Evolutionary conservation across 1,140 invertebrate genomes (phyloP), one percentile per base, ranked within the genome.

Genomic region (Zelostemma sp.): DNA sequence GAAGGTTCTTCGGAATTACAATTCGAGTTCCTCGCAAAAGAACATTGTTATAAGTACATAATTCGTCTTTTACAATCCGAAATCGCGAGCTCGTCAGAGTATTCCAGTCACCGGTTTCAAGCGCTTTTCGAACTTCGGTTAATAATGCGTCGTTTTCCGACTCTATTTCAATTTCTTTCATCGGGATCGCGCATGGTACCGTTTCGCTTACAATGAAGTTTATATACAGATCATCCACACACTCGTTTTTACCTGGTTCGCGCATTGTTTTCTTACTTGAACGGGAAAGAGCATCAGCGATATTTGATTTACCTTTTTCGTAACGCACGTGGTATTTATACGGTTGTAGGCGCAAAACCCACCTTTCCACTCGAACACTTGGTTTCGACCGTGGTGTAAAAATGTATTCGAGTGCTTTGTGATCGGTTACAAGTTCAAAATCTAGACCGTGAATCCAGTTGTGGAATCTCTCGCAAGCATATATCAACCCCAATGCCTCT

Each of bases 201-300:
- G 43, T 21, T 14, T 14, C 14, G 11, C 25, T 28, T n/a, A 6
- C 12, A 4, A 65, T 14, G 28, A 5, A 38, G 11, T 66, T 45
- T 1, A 67, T 41, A 18, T 47, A 61, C 0, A 9, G n/a, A 0
- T n/a, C 11, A 40, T 55, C 47, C n/a, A n/a, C n/a, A n/a, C n/a
- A n/a, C n/a, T n/a, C 17, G 49, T 40, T 6, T 28, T 1, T 17
- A 25, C 18, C 9, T 35, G 3, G 5, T 16, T 16, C 9, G 16
- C 49, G 5, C 1, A 8, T 41, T 55, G 3, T 38, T 31, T 35
- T 14, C 33, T 56, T 5, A 38, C 45, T 59, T 2, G 33, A 5
- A 35, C 5, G 21, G 80, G 82, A 85, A 21, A 83, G 45, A 9
- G 75, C 33, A 59, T 84, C 80, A 4, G 80, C 77, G 17, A 83